Percentiles rank a stretch among this genome's conserved stretches.
Evolutionary conservation across 2,888 invertebrate genomes (phyloP).

Genomic region (Zaprionus obscuricornis): DNA sequence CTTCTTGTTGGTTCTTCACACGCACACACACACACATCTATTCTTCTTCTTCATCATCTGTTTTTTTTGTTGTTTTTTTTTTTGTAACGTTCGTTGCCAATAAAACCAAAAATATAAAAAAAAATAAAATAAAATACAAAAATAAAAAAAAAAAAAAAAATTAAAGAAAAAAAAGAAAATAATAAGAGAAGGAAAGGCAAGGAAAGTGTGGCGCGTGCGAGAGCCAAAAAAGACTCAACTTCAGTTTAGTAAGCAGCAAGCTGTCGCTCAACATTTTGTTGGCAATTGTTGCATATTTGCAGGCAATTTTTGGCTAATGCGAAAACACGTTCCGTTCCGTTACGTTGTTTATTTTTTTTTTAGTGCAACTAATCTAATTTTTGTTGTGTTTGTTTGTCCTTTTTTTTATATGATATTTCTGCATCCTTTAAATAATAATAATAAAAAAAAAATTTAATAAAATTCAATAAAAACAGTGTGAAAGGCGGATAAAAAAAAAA

Average conservation of each 20-base stretch:
- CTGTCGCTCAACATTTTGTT: slow-evolving; percentile 31
- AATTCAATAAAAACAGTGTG: slow-evolving; percentile 61
- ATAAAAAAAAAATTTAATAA: too few relatives aligned
- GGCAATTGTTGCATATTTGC: slow-evolving; percentile 68
- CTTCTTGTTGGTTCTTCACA: too few relatives aligned
- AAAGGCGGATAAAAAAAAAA: slow-evolving; percentile 52
- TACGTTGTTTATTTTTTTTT: slow-evolving; percentile 38
- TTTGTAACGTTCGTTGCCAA: too few relatives aligned
- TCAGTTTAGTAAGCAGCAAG: slow-evolving; percentile 18
- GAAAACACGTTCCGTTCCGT: slow-evolving; percentile 9
- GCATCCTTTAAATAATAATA: too few relatives aligned
- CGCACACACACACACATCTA: too few relatives aligned
- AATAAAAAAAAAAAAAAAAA: slow-evolving; percentile 22
- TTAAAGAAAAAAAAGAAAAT: slow-evolving; percentile 3
- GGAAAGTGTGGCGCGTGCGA: slow-evolving; percentile 33
- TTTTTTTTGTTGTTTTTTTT: slow-evolving; percentile 22
- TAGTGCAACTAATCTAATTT: slow-evolving; percentile 10
- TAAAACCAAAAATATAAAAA: slow-evolving; percentile 22
- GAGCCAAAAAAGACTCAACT: slow-evolving; percentile 12
- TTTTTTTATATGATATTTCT: slow-evolving; percentile 2
- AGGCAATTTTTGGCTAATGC: slow-evolving; percentile 8
- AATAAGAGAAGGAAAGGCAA: too few relatives aligned
- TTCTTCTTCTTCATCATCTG: too few relatives aligned
- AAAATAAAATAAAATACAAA: background rate
- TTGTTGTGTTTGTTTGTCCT: slow-evolving; percentile 1